Evolutionary conservation across 2,797 vertebrate genomes (phyloP).

Genomic region (Pelodytes ibericus): DNA sequence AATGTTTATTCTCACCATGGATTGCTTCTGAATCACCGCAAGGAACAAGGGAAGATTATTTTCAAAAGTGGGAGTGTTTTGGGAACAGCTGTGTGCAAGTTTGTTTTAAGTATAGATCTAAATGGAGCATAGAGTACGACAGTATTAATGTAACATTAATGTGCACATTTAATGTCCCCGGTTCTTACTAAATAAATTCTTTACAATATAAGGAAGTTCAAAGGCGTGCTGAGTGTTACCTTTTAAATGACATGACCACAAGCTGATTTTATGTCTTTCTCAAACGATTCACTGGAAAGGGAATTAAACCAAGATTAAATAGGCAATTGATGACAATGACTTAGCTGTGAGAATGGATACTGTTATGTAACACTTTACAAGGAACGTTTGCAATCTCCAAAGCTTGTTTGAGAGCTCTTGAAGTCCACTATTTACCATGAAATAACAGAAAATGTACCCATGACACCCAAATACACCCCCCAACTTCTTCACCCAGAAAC

Average conservation of each 20-base stretch:
- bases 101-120: constrained; percentile 46
- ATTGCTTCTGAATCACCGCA: not conserved
- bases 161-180: constrained; percentile 1
- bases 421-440: no score
- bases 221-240: not conserved
- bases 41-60: not conserved
- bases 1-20: constrained; percentile 5
- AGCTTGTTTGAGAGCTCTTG: not conserved
- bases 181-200: constrained; percentile 47
- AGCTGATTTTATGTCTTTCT: constrained; percentile 25
- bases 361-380: not conserved
- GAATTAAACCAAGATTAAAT: constrained; percentile 27
- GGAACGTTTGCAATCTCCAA: not conserved
- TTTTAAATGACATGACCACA: not conserved
- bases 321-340: not conserved
- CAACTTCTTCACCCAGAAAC: no score
- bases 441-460: no score
- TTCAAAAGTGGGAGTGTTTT: constrained; percentile 10
- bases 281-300: constrained; percentile 18
- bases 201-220: constrained; percentile 22
- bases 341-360: not conserved
- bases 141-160: constrained; percentile 28
- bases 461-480: no score
- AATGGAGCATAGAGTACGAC: constrained; percentile 34
- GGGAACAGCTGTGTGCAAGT: constrained; percentile 28